Base-by-base conservation (phyloP, 2,888 invertebrate species). In the Acrocyrtus sp. region DNA sequence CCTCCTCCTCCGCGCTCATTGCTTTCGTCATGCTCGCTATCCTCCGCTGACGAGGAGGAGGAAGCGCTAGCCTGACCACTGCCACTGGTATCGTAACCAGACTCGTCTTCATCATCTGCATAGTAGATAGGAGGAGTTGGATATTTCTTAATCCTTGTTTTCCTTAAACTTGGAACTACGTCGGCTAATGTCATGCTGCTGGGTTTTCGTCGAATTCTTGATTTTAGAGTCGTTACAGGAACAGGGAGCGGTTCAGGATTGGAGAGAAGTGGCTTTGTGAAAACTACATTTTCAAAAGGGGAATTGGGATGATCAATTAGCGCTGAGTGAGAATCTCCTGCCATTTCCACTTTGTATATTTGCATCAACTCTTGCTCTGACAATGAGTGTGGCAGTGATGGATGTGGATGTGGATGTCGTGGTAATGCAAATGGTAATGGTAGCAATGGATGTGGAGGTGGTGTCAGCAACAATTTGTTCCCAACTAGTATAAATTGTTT, bases 41-140 rank as follows among this genome's bases (percentile, higher is more conserved):
- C 61, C n/a, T 24, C 43, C n/a, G 56, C 47, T 5, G 68, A 48
- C 45, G 65, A 66, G 54, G 61, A 3, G 51, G 70, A 70, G 51
- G 61, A 50, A 41, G 51, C 19, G 50, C 51, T 51, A 19, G 51
- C 48, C 34, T 57, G 57, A 26, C 39, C 34, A 34, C 50, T 62
- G 4, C 39, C 56, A 50, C 54, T 50, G 21, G 5, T 48, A 21
- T 66, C 66, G 34, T 63, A 39, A 43, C 43, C 54, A 61, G 72
- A 72, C 27, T 72, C 72, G 47, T 72, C 63, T 19, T 63, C 72
- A 43, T 72, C 72, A 72, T 72, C 72, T 72, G 72, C 58, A 21
- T 72, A 72, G 72, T 72, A 72, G 58, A 72, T 61, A 72, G 72
- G 72, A 72, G 72, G 72, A 58, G 72, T 72, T 43, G 63, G 72